phyloP scores from a whole-genome alignment of 2,797 vertebrate species.

The Morelia viridis region DNA sequence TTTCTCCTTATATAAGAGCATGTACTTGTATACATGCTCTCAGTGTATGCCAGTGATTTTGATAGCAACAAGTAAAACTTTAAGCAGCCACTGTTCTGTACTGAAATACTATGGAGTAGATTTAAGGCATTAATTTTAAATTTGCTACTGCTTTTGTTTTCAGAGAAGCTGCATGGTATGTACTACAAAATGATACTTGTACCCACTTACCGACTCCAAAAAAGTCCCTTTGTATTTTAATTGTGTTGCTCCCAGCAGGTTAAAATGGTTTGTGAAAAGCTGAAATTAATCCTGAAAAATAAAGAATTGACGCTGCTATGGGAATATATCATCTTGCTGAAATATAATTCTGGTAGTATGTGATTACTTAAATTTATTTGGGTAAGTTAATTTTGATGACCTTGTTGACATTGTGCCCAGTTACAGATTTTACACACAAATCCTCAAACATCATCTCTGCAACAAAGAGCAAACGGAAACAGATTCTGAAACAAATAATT shows the following conservation, averaged over 20 bases:
- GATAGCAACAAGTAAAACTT: conserved; percentile 47
- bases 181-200: conserved; percentile 46
- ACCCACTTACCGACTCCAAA: conserved; percentile 3
- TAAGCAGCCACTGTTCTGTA: conserved; percentile 40
- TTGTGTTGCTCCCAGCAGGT: background rate
- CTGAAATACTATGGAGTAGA: conserved; percentile 32
- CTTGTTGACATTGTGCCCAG: background rate
- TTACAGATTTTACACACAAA: background rate
- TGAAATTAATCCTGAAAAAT: conserved; percentile 43
- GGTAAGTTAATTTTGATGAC: background rate
- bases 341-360: conserved; percentile 13
- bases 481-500: conserved; percentile 17
- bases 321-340: conserved; percentile 38
- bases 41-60: conserved; percentile 34
- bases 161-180: conserved; percentile 53
- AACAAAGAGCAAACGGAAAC: conserved; percentile 23
- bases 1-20: conserved; percentile 22
- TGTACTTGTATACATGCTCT: conserved; percentile 36
- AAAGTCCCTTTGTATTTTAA: conserved; percentile 9
- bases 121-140: conserved; percentile 1
- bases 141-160: conserved; percentile 52
- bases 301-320: background rate
- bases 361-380: background rate
- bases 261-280: conserved; percentile 30
- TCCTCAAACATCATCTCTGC: background rate